A percentile compares a stretch with the other conserved stretches of the same genome.
Conservation (phyloP, 1,140 invertebrate species). For the Drosophila rufa region DNA sequence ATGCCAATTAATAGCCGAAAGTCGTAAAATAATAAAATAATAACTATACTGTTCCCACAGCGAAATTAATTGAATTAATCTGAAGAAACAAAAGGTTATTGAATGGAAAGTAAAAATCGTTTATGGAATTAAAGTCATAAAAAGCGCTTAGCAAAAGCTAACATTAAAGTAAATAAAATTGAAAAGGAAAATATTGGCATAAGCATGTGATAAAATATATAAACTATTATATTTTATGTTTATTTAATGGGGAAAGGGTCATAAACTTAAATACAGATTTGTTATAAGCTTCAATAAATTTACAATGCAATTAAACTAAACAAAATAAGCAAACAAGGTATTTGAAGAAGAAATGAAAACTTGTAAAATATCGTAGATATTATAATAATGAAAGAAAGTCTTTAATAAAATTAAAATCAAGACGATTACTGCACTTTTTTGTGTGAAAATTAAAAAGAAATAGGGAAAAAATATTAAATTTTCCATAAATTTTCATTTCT, state of each 20-base stretch:
- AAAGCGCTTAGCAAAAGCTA: neutral
- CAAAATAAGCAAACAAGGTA: neutral
- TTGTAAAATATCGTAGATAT: neutral
- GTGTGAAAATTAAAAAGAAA: neutral
- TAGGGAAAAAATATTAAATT: too few species aligned
- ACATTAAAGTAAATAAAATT: neutral
- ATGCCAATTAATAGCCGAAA: slow-evolving; percentile 22
- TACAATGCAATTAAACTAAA: neutral
- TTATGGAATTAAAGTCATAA: neutral
- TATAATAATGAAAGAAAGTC: neutral
- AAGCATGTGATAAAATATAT: neutral
- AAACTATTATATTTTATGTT: neutral
- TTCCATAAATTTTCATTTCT: too few species aligned
- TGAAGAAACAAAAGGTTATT: slow-evolving; percentile 1
- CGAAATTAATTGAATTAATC: slow-evolving; percentile 24
- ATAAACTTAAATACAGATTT: neutral
- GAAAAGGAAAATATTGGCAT: neutral
- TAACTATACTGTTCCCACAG: slow-evolving; percentile 1
- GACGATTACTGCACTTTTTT: too few species aligned
- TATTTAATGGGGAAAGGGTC: too few species aligned
- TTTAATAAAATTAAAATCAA: neutral
- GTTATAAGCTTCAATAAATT: too few species aligned
- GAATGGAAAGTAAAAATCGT: slow-evolving; percentile 9
- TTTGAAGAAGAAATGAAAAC: neutral
- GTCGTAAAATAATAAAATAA: slow-evolving; percentile 27